Evolutionary conservation across 2,113 vertebrate species (phyloP).

Genomic region (Oreochromis spilurus): DNA sequence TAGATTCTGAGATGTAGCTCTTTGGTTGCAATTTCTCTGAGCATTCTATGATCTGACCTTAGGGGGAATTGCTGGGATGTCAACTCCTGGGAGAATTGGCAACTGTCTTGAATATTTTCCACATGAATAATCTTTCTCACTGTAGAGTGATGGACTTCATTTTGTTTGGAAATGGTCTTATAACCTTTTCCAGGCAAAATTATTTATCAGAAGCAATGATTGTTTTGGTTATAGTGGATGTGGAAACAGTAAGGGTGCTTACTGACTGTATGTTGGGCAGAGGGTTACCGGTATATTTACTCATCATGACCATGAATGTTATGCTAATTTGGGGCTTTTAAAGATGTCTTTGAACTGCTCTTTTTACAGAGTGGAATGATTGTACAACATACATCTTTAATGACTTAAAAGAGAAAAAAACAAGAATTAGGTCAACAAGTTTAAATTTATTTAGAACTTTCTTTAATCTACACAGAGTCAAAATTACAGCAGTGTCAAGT

Average conservation of each 20-base stretch:
- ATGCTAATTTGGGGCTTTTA: not conserved
- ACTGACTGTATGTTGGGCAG: not conserved
- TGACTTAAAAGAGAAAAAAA: not conserved
- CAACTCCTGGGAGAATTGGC: not conserved
- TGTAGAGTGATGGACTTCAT: not conserved
- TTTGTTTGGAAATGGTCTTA: not conserved
- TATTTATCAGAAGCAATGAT: not conserved
- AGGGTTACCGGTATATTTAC: not conserved
- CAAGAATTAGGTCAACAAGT: not conserved
- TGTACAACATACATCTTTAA: not conserved
- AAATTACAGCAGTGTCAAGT: not conserved
- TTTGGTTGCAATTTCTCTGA: not conserved
- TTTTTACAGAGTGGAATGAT: not conserved
- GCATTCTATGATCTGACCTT: not conserved
- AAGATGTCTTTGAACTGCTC: not conserved
- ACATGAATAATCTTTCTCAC: not conserved
- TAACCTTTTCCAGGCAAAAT: not conserved
- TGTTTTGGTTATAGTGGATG: not conserved
- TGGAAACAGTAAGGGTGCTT: not conserved
- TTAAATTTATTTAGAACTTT: not conserved
- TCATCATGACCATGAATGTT: not conserved
- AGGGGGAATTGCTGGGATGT: not conserved
- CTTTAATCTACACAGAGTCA: not conserved
- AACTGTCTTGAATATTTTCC: not conserved
- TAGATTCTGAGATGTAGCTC: not conserved